A percentile compares a stretch with the other conserved stretches of the same genome.
Evolutionary conservation across 2,113 vertebrate genomes (phyloP).

Genomic region (zebrafish (Danio rerio)): GRCz12tu NC_133190.1:33517001-33517500

Average conservation of each 20-base stretch:
- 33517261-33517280: background rate
- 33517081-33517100: no score
- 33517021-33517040: no score
- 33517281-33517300: conserved; percentile 13
- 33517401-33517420: conserved; percentile 8
- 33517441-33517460: background rate
- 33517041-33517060: no score
- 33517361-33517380: background rate
- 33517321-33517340: background rate
- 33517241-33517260: background rate
- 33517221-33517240: background rate
- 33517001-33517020: no score
- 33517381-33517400: background rate
- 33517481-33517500: conserved; percentile 47
- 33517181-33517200: no score
- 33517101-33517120: no score
- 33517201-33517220: no score
- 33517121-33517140: no score
- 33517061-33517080: no score
- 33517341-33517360: conserved; percentile 10
- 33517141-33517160: no score
- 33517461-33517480: conserved; percentile 13
- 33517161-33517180: no score
- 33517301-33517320: conserved; percentile 15
- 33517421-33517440: background rate